Percentiles rank a stretch among this genome's conserved stretches.
Evolutionary conservation across 2,797 vertebrate species (phyloP).

Genomic region (Gymnopithys bicolor): DNA sequence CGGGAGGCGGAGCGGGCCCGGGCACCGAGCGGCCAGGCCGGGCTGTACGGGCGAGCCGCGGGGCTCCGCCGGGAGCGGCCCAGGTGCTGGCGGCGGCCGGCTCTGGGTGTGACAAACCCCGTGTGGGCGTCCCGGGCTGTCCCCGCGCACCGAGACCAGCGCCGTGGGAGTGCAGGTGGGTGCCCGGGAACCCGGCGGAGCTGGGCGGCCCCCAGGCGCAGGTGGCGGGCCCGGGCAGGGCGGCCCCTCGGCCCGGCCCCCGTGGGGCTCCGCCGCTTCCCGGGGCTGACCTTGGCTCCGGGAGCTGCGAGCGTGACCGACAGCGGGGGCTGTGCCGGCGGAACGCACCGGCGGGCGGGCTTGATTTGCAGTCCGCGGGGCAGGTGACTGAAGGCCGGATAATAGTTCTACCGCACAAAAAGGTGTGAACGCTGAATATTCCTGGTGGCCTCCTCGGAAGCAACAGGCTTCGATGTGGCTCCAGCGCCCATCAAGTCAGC

Average conservation of each 20-base stretch:
- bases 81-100: neutral
- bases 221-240: neutral
- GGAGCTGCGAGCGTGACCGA: neutral
- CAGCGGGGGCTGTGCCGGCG: neutral
- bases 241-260: neutral
- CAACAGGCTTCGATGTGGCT: neutral
- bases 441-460: neutral
- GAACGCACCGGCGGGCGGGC: accelerated
- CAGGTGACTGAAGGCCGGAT: neutral
- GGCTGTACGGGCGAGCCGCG: neutral
- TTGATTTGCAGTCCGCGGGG: neutral
- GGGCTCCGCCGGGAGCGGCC: neutral
- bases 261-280: neutral
- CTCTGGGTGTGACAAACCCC: neutral
- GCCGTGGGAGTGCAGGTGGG: neutral
- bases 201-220: neutral
- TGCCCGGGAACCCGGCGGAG: neutral
- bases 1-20: neutral
- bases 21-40: neutral
- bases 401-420: neutral
- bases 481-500: accelerated
- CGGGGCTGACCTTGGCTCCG: neutral
- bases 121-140: neutral
- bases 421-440: accelerated
- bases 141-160: neutral